Base-by-base conservation (phyloP, 2,888 invertebrate species). In the Nudaria mundana region DNA sequence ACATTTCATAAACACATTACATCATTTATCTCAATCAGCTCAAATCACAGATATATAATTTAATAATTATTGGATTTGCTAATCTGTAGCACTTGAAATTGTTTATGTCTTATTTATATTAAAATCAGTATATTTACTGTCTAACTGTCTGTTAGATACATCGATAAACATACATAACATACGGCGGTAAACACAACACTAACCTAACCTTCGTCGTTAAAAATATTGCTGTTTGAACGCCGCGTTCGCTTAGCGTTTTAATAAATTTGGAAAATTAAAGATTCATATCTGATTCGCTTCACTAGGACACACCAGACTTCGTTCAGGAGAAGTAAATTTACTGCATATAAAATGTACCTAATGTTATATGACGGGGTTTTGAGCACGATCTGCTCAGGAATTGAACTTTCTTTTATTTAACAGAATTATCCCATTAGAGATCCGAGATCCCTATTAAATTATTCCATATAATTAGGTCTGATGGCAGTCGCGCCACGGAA, bases 231-330 rank as follows among this genome's bases (percentile, higher is more conserved):
- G 84, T 87, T 87, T 85, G 83, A 86, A 85, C 85, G 81, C 59
- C 67, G 76, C 81, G 78, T 84, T 77, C 84, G 85, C 83, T 84
- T 85, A 84, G 83, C 82, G 84, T 84, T 86, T 84, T 86, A 86
- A 87, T 86, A 87, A 86, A 86, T 87, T 86, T 84, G 83, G 82
- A 82, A 86, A 86, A 87, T 87, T 85, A 85, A 87, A 85, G 86
- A 86, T 87, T 85, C 84, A 87, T 86, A 87, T 87, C 86, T 70
- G 76, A 79, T 80, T 72, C 65, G 68, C 71, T 70, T 71, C 71
- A 81, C 82, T 85, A 83, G 81, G 66, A 62, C 71, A 63, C 68
- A 43, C 70, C 66, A 57, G 66, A 62, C 49, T 63, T 55, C 55
- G 56, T 56, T 41, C 52, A 2, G 7, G 24, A 15, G 24, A 15